phyloP scores from a whole-genome alignment of 2,113 vertebrate species.

The Hiodon alosoides region DNA sequence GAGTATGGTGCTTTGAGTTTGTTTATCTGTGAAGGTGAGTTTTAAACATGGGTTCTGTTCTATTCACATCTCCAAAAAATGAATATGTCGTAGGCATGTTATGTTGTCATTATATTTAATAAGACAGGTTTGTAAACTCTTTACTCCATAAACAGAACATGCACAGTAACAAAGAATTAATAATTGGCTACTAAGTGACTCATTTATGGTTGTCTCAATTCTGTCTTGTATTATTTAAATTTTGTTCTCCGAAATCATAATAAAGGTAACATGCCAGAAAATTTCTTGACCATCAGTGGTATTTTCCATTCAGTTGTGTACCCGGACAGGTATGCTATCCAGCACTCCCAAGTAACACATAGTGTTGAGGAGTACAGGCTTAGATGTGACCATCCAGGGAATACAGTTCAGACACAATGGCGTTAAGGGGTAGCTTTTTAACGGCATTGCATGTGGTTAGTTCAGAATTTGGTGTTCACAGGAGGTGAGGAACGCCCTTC shows the following conservation, averaged over 20 bases:
- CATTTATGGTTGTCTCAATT: background rate
- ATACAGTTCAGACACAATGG: too few species aligned
- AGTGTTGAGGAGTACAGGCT: too few species aligned
- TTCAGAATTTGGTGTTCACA: too few species aligned
- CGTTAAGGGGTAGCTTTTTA: too few species aligned
- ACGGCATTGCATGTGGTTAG: too few species aligned
- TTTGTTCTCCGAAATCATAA: background rate
- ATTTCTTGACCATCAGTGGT: background rate
- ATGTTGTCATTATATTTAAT: conserved; percentile 20
- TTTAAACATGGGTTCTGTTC: background rate
- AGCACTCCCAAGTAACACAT: too few species aligned
- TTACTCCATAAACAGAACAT: conserved; percentile 42
- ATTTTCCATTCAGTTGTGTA: background rate
- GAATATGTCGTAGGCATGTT: conserved; percentile 16
- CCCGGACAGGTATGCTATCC: background rate
- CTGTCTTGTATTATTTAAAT: background rate
- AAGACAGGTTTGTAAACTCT: conserved; percentile 31
- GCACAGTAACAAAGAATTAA: conserved; percentile 31
- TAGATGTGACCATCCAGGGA: too few species aligned
- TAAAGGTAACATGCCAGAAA: background rate
- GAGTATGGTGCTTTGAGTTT: background rate
- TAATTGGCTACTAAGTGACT: background rate
- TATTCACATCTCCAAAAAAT: background rate
- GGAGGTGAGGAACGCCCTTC: too few species aligned
- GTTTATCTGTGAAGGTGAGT: background rate